Evolutionary conservation across 2,797 vertebrate genomes (phyloP), one percentile per base, ranked within the genome.

Genomic region (Glyptemys insculpta): DNA sequence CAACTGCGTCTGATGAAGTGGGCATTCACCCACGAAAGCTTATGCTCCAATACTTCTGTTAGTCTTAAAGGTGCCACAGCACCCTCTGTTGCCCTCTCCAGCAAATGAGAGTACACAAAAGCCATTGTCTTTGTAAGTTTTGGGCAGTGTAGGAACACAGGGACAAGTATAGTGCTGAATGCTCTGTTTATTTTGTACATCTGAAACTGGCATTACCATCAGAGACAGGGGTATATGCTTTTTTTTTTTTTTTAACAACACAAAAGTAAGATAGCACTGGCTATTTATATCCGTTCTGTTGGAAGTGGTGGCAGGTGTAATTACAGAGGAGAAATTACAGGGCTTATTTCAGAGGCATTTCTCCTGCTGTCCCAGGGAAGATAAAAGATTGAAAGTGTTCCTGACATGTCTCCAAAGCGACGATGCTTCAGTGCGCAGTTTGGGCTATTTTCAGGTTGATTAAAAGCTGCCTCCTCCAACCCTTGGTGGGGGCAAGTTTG

Each of bases 261-360:
- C 96, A 96, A 97, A 97, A 96, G 96, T 96, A 97, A 97, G 94
- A 97, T 95, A 97, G 97, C 95, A 80, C 79, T 91, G 96, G 98
- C 97, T 98, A 98, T 98, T 98, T 98, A 98, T 98, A 98, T 97
- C 98, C 57, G 83, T 94, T 97, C 97, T 93, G 96, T 98, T 91
- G 92, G 97, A 98, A 98, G 94, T 97, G 93, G 97, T 98, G 98
- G 98, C 98, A 98, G 98, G 98, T 98, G 96, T 98, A 99, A 98
- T 98, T 98, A 98, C 98, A 95, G 97, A 97, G 97, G 96, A 98
- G 98, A 98, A 98, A 98, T 98, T 98, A 98, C 97, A 98, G 97
- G 94, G 96, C 98, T 98, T 93, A 98, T 97, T 98, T 98, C 97
- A 97, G 95, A 97, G 96, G 97, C 50, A 93, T 97, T 98, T 98